phyloP scores from a whole-genome alignment of 2,113 vertebrate genomes.

The Protomyctophum bolini region DNA sequence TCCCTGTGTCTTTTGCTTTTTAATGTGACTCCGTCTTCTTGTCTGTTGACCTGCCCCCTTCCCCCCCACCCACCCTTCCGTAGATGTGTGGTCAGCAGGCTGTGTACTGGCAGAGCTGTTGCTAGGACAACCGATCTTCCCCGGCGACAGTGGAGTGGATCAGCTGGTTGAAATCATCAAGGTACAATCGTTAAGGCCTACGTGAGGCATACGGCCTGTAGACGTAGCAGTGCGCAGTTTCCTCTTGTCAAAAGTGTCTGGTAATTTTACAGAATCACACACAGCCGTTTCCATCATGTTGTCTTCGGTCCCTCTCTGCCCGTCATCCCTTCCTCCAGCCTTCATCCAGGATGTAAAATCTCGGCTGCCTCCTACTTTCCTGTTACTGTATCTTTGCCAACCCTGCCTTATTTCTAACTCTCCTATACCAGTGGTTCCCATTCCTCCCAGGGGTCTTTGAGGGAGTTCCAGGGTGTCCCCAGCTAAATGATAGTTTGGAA shows the following conservation, averaged over 20 bases:
- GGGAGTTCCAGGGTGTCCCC: no score
- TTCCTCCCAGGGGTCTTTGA: no score
- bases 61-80: slow-evolving; percentile 41
- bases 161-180: slow-evolving; percentile 99
- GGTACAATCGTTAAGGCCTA: slow-evolving; percentile 72
- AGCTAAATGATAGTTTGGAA: no score
- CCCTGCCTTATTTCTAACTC: neutral
- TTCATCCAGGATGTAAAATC: neutral
- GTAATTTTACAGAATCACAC: neutral
- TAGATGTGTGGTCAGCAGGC: slow-evolving; percentile 99
- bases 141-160: slow-evolving; percentile 98
- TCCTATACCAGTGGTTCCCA: neutral
- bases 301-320: neutral
- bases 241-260: neutral
- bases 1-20: neutral
- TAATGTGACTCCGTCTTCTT: neutral
- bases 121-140: slow-evolving; percentile 98
- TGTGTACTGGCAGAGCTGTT: slow-evolving; percentile 97
- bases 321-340: neutral
- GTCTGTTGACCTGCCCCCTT: slow-evolving; percentile 2
- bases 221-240: neutral
- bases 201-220: neutral
- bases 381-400: neutral
- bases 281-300: neutral
- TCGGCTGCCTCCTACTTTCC: neutral